Percentiles rank a stretch among this genome's conserved stretches.
Evolutionary conservation across 2,113 vertebrate species (phyloP).

Genomic region (Chinchilla lanigera): DNA sequence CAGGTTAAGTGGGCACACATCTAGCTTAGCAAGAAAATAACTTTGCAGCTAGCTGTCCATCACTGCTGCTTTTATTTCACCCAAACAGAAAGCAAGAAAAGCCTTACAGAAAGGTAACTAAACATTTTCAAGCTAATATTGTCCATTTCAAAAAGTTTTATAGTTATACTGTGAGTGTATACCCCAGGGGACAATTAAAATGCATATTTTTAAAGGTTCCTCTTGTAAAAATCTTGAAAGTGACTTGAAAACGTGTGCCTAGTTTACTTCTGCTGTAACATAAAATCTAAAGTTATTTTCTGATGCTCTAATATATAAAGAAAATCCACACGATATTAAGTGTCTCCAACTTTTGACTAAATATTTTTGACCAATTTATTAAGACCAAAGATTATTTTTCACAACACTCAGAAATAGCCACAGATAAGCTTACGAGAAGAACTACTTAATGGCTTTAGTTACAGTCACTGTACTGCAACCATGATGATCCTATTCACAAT

Average conservation of each 20-base stretch:
- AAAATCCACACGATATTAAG: conserved; percentile 10
- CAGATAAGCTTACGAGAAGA: neutral
- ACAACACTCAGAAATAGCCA: neutral
- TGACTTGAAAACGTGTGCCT: conserved; percentile 14
- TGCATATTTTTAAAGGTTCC: neutral
- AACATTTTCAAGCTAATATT: conserved; percentile 10
- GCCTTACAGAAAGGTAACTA: neutral
- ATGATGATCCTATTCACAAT: neutral
- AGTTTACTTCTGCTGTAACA: conserved; percentile 30
- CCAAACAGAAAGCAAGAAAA: conserved; percentile 20
- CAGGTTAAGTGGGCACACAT: neutral
- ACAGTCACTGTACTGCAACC: conserved; percentile 12
- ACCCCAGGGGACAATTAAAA: neutral
- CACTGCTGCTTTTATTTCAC: neutral
- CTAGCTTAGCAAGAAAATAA: neutral
- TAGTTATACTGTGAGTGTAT: neutral
- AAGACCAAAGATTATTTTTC: neutral
- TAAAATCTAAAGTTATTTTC: conserved; percentile 42
- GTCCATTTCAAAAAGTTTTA: conserved; percentile 3
- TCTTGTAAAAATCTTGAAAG: conserved; percentile 35
- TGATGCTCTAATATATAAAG: neutral
- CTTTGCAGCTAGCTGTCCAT: neutral
- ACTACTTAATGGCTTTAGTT: neutral
- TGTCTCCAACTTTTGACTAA: neutral
- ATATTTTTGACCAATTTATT: conserved; percentile 5